Evolutionary conservation across 2,113 vertebrate genomes (phyloP).

Genomic region (Oryzias woworae): DNA sequence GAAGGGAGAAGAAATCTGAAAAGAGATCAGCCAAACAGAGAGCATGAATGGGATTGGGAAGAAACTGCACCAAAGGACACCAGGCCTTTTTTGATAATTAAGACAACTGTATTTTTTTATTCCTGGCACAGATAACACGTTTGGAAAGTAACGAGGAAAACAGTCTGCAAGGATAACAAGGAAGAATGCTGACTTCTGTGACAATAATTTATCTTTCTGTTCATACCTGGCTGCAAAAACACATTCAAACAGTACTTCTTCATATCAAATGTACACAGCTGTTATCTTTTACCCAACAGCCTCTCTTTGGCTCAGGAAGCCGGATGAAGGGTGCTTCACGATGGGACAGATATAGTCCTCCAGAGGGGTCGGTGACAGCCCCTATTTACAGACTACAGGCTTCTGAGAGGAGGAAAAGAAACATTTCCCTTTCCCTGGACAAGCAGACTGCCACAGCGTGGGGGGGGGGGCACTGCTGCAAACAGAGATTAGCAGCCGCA

Average conservation of each 20-base stretch:
- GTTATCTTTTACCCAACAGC: constrained; percentile 40
- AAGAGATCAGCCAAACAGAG: too few species aligned
- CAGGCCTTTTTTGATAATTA: too few species aligned
- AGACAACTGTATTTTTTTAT: too few species aligned
- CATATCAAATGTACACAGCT: not conserved
- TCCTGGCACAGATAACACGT: too few species aligned
- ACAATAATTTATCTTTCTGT: constrained; percentile 9
- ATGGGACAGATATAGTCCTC: constrained; percentile 61
- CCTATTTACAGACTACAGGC: constrained; percentile 65
- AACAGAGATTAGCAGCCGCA: constrained; percentile 63
- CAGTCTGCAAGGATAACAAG: not conserved
- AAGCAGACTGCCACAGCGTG: constrained; percentile 46
- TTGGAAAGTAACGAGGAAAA: too few species aligned
- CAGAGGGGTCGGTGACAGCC: constrained; percentile 45
- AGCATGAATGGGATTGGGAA: too few species aligned
- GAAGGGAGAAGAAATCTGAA: too few species aligned
- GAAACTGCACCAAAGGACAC: too few species aligned
- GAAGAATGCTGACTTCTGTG: not conserved
- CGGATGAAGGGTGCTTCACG: constrained; percentile 46
- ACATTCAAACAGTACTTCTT: constrained; percentile 4
- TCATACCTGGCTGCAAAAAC: constrained; percentile 9
- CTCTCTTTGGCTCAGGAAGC: constrained; percentile 54
- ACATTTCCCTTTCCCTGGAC: constrained; percentile 68
- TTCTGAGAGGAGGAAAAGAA: constrained; percentile 62
- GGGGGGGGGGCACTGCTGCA: constrained; percentile 49